These are phyloP conservation scores for Gari tellinella DNA, from an alignment of 2,888 invertebrate species.

Conservation along the genomic window DNA sequence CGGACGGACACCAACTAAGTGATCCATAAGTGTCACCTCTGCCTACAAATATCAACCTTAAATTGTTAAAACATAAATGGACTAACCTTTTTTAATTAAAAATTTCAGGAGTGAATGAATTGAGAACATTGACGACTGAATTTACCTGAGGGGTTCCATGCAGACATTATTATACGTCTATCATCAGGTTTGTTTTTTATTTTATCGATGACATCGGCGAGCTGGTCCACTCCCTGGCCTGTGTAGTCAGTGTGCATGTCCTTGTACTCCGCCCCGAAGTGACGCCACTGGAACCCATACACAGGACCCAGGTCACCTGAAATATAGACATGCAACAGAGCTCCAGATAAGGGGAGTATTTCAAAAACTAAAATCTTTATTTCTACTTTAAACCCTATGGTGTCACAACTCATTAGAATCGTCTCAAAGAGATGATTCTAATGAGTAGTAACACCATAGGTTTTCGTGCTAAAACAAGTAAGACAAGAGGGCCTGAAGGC, in stretches of 20 bases:
- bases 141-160: conserved; percentile 94
- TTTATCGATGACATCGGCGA: conserved; percentile 90
- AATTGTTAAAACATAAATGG: not conserved
- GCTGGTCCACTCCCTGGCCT: conserved; percentile 95
- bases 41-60: too few relatives aligned
- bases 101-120: too few relatives aligned
- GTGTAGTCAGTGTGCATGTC: conserved; percentile 93
- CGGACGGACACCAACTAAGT: too few relatives aligned
- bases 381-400: too few relatives aligned
- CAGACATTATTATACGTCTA: conserved; percentile 95
- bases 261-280: conserved; percentile 96
- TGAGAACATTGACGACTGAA: too few relatives aligned
- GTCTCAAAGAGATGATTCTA: too few relatives aligned
- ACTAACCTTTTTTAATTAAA: not conserved
- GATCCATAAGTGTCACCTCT: not conserved
- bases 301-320: conserved; percentile 96
- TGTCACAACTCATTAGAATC: too few relatives aligned
- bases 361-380: too few relatives aligned
- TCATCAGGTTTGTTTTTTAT: conserved; percentile 92
- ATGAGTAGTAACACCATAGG: too few relatives aligned
- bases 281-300: conserved; percentile 99
- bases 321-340: not conserved
- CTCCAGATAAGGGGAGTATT: too few relatives aligned
- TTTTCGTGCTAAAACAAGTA: too few relatives aligned
- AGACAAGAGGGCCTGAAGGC: too few relatives aligned